Evolutionary conservation across 2,888 invertebrate species (phyloP).

Genomic region (Osedax fenrisi): DNA sequence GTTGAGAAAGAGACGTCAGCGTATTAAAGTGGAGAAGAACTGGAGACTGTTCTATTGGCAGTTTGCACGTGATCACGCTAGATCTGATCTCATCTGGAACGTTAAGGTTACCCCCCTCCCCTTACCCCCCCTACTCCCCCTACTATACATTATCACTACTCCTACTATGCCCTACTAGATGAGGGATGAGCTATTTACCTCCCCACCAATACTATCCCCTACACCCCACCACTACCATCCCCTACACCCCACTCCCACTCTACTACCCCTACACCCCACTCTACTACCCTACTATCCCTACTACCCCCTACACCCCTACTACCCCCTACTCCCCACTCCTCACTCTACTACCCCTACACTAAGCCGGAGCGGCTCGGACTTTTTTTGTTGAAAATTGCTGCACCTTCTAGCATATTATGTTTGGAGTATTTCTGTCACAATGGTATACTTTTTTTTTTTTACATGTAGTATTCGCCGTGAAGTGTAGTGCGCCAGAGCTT

Average conservation of each 20-base stretch:
- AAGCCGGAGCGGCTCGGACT: no score
- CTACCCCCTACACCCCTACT: neutral
- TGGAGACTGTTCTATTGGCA: conserved; percentile 88
- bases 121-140: neutral
- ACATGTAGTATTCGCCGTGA: no score
- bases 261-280: neutral
- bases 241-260: neutral
- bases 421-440: no score
- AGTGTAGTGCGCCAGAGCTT: no score
- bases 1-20: conserved; percentile 72
- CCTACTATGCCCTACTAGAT: no score
- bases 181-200: no score
- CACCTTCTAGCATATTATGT: no score
- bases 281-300: neutral
- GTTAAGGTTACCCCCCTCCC: conserved; percentile 61
- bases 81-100: conserved; percentile 96
- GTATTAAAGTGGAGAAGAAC: conserved; percentile 72
- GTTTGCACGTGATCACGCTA: conserved; percentile 80
- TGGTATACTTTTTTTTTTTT: no score
- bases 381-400: no score
- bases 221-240: neutral
- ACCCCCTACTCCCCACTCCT: conserved; percentile 3
- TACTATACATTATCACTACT: neutral
- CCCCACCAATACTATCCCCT: neutral
- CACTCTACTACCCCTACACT: neutral